A percentile compares a stretch with the other conserved stretches of the same genome.
Conservation (phyloP, 2,113 vertebrate genomes). For the Cephalopholis sonnerati region DNA sequence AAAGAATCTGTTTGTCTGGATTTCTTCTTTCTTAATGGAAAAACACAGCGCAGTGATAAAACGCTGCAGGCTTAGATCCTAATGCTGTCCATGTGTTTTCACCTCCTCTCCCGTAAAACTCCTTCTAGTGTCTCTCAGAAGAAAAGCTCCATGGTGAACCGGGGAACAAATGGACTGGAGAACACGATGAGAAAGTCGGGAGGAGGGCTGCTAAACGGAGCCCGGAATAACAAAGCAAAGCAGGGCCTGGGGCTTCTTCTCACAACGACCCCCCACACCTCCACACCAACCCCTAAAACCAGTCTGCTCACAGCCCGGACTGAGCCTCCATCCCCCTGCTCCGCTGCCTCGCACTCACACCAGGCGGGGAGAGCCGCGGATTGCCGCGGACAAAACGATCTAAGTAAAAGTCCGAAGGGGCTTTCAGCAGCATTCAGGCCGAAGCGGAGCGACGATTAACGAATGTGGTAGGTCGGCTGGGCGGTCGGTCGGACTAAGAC, state of each 20-base stretch:
- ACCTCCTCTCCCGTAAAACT: not conserved
- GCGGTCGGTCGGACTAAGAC: slow-evolving; percentile 31
- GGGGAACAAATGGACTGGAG: not conserved
- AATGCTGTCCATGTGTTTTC: not conserved
- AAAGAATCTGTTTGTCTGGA: not conserved
- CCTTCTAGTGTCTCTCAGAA: not conserved
- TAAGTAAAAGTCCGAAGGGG: slow-evolving; percentile 8
- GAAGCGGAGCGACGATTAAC: slow-evolving; percentile 6
- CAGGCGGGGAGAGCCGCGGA: slow-evolving; percentile 29
- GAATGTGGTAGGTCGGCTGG: not conserved
- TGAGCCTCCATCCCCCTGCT: slow-evolving; percentile 71
- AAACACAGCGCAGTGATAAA: not conserved
- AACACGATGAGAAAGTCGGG: not conserved
- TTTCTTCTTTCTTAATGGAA: not conserved
- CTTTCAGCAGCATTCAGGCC: slow-evolving; percentile 49
- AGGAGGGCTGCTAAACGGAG: not conserved
- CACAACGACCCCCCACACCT: slow-evolving; percentile 67
- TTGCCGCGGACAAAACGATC: slow-evolving; percentile 11
- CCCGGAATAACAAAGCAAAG: slow-evolving; percentile 68
- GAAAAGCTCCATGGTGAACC: too few species aligned
- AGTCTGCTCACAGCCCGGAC: slow-evolving; percentile 63
- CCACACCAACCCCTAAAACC: slow-evolving; percentile 34
- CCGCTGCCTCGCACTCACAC: slow-evolving; percentile 53
- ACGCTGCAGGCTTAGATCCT: not conserved
- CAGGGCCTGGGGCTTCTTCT: slow-evolving; percentile 70